Percentiles rank a stretch among this genome's conserved stretches.
These are phyloP conservation scores for Metacarcinus magister DNA, from an alignment of 2,888 invertebrate species.

Conservation along the genomic window DNA sequence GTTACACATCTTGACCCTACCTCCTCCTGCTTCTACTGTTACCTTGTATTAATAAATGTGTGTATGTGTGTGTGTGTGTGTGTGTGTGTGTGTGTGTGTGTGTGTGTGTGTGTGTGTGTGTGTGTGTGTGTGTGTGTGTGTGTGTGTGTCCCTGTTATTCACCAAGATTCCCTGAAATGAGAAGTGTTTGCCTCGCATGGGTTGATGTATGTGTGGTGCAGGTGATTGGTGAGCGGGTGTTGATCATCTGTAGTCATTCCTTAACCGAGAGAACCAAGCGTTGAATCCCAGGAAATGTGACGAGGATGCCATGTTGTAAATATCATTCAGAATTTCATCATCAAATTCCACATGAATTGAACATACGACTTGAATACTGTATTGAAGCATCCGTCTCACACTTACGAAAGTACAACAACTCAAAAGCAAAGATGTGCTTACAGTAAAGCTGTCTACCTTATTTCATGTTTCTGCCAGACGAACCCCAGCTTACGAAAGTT, in stretches of 20 bases:
- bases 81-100: constrained; percentile 62
- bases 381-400: neutral
- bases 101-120: constrained; percentile 62
- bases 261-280: neutral
- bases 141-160: neutral
- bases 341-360: neutral
- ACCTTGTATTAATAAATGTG: neutral
- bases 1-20: neutral
- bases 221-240: neutral
- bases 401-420: neutral
- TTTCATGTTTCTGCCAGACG: neutral
- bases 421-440: neutral
- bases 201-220: neutral
- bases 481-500: no score
- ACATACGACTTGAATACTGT: neutral
- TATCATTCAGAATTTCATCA: neutral
- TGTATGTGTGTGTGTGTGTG: constrained; percentile 47
- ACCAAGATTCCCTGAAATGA: neutral
- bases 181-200: neutral
- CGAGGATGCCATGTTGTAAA: neutral
- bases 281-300: neutral
- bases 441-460: neutral
- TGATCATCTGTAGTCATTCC: neutral
- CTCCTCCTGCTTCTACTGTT: neutral
- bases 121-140: constrained; percentile 61